phyloP scores from a whole-genome alignment of 2,888 invertebrate genomes.

The Suillia variegata region DNA sequence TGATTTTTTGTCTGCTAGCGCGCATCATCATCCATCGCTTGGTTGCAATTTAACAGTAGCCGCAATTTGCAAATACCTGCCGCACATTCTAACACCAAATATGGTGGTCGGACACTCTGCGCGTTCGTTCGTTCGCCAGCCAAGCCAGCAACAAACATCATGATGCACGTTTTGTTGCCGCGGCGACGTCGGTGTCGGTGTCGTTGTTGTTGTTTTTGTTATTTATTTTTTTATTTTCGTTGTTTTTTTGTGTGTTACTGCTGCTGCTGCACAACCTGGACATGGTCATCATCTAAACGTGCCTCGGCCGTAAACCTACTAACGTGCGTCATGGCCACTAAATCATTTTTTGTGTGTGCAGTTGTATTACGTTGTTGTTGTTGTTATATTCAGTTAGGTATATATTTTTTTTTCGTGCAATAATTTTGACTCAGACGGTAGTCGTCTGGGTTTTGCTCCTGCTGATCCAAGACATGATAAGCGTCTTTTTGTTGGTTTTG shows the following conservation, averaged over 20 bases:
- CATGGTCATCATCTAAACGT: not conserved
- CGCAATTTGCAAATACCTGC: slow-evolving; percentile 6
- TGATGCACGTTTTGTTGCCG: slow-evolving; percentile 1
- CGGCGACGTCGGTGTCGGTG: not conserved
- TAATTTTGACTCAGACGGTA: slow-evolving; percentile 2
- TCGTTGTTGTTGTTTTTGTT: too few species aligned
- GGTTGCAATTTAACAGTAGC: slow-evolving; percentile 1
- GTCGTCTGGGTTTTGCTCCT: not conserved
- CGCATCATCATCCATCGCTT: not conserved
- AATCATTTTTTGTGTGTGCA: slow-evolving; percentile 36
- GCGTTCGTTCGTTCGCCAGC: too few species aligned
- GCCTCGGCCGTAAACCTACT: slow-evolving; percentile 17
- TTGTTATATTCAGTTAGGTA: slow-evolving; percentile 8
- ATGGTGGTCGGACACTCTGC: not conserved
- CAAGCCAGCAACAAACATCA: not conserved
- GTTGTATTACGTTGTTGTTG: slow-evolving; percentile 4
- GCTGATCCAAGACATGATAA: slow-evolving; percentile 16
- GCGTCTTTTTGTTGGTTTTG: slow-evolving; percentile 11
- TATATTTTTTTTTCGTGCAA: slow-evolving; percentile 13
- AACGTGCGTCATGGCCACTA: slow-evolving; percentile 32
- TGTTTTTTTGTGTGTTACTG: not conserved
- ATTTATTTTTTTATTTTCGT: not conserved
- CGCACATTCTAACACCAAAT: slow-evolving; percentile 3
- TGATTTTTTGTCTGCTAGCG: not conserved
- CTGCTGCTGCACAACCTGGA: not conserved